Conservation (phyloP, 2,113 vertebrate species). For the Callocephalon fimbriatum region DNA sequence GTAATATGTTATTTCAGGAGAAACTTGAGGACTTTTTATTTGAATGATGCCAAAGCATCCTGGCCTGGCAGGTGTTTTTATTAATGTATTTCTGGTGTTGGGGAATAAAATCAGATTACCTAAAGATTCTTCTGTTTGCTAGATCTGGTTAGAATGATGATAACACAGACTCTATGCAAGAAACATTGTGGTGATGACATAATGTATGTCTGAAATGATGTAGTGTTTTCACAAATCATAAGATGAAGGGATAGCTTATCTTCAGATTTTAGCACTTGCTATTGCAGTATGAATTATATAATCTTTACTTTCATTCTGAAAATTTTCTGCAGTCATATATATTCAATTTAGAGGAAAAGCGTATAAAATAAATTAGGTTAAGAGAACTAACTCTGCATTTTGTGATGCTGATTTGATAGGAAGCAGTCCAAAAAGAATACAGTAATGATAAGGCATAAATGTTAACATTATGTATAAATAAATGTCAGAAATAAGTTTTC, state of each 20-base stretch:
- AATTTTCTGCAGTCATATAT: not conserved
- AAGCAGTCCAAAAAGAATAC: not conserved
- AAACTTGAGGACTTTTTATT: not conserved
- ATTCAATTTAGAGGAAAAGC: conserved; percentile 32
- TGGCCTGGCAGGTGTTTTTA: not conserved
- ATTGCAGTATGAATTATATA: not conserved
- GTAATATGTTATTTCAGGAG: not conserved
- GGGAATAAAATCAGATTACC: not conserved
- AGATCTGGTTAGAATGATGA: not conserved
- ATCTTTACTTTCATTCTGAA: conserved; percentile 19
- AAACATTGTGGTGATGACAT: not conserved
- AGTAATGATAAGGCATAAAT: not conserved
- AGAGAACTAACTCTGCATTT: conserved; percentile 4
- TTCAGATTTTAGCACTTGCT: conserved; percentile 8
- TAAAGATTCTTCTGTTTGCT: not conserved
- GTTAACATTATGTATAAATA: conserved; percentile 7
- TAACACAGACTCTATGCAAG: not conserved
- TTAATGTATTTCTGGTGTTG: not conserved
- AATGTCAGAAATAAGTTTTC: conserved; percentile 1
- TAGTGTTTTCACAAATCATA: conserved; percentile 39
- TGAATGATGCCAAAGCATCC: not conserved
- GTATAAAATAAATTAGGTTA: conserved; percentile 29
- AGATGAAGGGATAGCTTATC: conserved; percentile 20
- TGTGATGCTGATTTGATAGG: conserved; percentile 26
- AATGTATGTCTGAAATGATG: not conserved